These are phyloP conservation scores for Sinocyclocheilus grahami DNA, from an alignment of 2,113 vertebrate genomes.

Conservation along the genomic window DNA sequence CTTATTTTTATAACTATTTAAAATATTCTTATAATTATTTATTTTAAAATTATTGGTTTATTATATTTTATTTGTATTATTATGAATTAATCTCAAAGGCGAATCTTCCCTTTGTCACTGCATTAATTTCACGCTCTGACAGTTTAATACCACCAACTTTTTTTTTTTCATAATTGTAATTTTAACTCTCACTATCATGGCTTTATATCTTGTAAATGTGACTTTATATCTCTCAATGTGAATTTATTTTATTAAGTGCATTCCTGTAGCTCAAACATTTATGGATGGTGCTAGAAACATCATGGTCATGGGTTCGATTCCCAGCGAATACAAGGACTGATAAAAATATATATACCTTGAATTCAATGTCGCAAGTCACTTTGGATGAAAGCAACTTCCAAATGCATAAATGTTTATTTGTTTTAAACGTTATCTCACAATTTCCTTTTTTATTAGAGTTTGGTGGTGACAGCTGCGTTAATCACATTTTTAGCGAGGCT, in stretches of 20 bases:
- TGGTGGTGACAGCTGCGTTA: not conserved
- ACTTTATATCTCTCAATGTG: not conserved
- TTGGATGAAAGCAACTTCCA: not conserved
- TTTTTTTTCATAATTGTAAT: not conserved
- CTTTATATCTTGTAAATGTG: not conserved
- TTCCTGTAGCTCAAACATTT: not conserved
- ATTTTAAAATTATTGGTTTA: not conserved
- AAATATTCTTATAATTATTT: no score
- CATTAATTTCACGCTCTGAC: not conserved
- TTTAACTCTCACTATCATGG: not conserved
- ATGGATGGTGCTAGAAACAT: not conserved
- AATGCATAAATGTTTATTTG: not conserved
- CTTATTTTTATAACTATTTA: no score
- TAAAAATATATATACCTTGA: no score
- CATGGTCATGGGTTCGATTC: not conserved
- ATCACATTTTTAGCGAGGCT: slow-evolving; percentile 5
- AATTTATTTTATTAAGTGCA: not conserved
- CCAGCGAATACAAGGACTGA: not conserved
- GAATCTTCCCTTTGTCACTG: not conserved
- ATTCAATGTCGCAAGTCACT: not conserved
- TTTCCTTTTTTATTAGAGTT: not conserved
- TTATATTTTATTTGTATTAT: not conserved
- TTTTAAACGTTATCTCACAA: not conserved
- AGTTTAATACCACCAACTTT: not conserved
- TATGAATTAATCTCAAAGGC: not conserved